Conservation (phyloP, 2,888 invertebrate species). For the Acanthopleura granulata region DNA sequence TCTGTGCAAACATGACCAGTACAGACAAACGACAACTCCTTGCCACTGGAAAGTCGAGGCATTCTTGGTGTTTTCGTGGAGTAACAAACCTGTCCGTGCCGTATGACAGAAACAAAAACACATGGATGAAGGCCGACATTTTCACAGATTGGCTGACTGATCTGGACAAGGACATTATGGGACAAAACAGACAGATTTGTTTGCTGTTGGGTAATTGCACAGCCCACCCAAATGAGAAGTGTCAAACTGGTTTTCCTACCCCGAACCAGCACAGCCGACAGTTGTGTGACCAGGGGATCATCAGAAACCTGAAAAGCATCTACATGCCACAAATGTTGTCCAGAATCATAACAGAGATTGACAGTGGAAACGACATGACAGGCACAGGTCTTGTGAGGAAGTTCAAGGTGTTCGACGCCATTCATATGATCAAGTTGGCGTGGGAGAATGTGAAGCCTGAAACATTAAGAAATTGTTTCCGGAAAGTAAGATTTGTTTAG, state of each 20-base stretch:
- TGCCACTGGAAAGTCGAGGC: slow-evolving; percentile 26
- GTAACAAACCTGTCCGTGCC: not conserved
- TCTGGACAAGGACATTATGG: not conserved
- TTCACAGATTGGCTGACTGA: not conserved
- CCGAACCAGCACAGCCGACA: not conserved
- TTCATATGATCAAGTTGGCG: not conserved
- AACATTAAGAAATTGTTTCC: not conserved
- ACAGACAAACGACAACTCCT: slow-evolving; percentile 27
- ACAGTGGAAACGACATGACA: not conserved
- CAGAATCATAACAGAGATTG: not conserved
- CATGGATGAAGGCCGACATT: not conserved
- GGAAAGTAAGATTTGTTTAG: not conserved
- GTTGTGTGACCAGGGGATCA: not conserved
- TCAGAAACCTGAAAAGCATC: not conserved
- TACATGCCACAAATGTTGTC: not conserved
- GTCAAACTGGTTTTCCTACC: not conserved
- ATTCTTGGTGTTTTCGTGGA: slow-evolving; percentile 19
- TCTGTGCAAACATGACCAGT: slow-evolving; percentile 28
- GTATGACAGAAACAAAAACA: not conserved
- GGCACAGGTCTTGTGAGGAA: not conserved
- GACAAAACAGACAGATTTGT: not conserved
- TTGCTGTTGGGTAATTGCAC: not conserved
- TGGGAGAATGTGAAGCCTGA: not conserved
- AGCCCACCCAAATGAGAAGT: not conserved
- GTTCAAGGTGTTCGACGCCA: not conserved